Evolutionary conservation across 92 coral and sea anemone genomes (phyloP).

Genomic region (Siderastrea siderea): DNA sequence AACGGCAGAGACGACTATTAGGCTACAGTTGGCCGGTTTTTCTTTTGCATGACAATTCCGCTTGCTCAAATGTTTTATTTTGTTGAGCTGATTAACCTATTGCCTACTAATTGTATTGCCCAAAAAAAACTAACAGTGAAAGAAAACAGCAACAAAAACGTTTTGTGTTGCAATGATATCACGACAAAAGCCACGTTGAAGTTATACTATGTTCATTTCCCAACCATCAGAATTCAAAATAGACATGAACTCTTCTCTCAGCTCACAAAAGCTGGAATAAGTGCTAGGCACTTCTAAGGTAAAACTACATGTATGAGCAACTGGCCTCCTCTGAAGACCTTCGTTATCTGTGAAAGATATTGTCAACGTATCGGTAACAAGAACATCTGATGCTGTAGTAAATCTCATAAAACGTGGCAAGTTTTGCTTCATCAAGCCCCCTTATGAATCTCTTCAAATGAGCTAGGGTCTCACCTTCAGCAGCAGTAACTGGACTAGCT

Average conservation of each 20-base stretch:
- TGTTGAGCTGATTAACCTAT: too few species aligned
- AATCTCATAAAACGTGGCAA: slow-evolving; percentile 45
- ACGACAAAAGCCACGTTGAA: too few species aligned
- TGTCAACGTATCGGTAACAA: slow-evolving; percentile 35
- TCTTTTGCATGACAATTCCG: too few species aligned
- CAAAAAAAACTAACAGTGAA: too few species aligned
- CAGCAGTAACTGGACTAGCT: slow-evolving; percentile 22
- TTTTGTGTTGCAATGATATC: too few species aligned
- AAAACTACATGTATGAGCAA: slow-evolving; percentile 60
- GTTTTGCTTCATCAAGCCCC: slow-evolving; percentile 36
- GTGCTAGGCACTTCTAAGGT: slow-evolving; percentile 54
- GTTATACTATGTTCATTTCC: too few species aligned
- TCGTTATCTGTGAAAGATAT: slow-evolving; percentile 25
- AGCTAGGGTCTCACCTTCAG: slow-evolving; percentile 30
- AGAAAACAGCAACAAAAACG: too few species aligned
- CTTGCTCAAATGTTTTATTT: too few species aligned
- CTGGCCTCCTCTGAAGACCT: slow-evolving; percentile 51
- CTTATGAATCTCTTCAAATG: slow-evolving; percentile 36
- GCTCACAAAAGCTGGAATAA: slow-evolving; percentile 55
- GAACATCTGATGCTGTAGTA: slow-evolving; percentile 59
- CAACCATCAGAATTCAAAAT: slow-evolving; percentile 1
- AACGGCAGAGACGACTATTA: too few species aligned
- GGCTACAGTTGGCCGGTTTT: too few species aligned
- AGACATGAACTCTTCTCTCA: slow-evolving; percentile 59
- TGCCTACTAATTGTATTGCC: too few species aligned